A percentile compares a stretch with the other conserved stretches of the same genome.
Evolutionary conservation across 1,140 invertebrate genomes (phyloP).

Genomic region (Rhagoletis pomonella): DNA sequence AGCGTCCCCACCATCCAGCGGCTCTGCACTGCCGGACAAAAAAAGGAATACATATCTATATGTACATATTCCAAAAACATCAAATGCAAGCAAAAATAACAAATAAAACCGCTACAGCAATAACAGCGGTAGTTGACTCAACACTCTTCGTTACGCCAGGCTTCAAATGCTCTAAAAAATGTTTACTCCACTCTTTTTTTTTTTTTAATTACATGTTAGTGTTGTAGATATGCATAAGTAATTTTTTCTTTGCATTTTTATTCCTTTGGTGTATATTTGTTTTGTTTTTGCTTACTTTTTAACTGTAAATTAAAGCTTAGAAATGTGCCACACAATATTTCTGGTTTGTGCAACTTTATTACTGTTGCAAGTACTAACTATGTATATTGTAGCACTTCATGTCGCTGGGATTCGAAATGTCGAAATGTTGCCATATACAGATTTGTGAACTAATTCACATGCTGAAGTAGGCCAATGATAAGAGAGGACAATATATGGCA

Average conservation of each 20-base stretch:
- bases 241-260: background rate
- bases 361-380: background rate
- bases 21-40: too few species aligned
- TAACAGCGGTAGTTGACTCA: background rate
- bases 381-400: slow-evolving; percentile 9
- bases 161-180: slow-evolving; percentile 8
- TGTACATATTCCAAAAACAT: background rate
- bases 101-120: slow-evolving; percentile 28
- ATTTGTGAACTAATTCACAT: slow-evolving; percentile 12
- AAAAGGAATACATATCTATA: background rate
- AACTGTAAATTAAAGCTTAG: slow-evolving; percentile 41
- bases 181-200: background rate
- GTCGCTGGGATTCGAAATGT: background rate
- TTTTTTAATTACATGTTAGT: background rate
- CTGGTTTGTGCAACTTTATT: slow-evolving; percentile 36
- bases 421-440: slow-evolving; percentile 28
- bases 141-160: background rate
- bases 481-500: background rate
- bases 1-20: background rate
- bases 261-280: background rate
- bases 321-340: slow-evolving; percentile 41
- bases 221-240: too few species aligned
- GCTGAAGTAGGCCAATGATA: slow-evolving; percentile 43
- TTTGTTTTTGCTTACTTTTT: background rate
- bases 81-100: slow-evolving; percentile 4